phyloP scores from a whole-genome alignment of 2,888 invertebrate species.

The Catonia carolina region DNA sequence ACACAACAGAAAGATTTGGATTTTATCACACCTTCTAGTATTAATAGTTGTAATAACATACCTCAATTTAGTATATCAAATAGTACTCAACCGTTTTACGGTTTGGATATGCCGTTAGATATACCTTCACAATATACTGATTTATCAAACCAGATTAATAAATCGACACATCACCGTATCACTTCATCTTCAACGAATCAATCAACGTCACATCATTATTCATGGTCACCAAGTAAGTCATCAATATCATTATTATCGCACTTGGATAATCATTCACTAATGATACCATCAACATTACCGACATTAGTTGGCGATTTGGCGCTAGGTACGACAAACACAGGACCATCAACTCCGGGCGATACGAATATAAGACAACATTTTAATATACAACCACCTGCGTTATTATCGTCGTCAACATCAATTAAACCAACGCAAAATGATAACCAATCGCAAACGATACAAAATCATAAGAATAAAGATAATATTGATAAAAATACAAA shows the following conservation, averaged over 20 bases:
- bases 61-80: constrained; percentile 13
- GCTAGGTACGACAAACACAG: constrained; percentile 40
- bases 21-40: constrained; percentile 13
- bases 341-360: constrained; percentile 26
- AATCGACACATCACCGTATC: background rate
- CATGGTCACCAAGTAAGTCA: constrained; percentile 36
- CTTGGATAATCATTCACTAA: constrained; percentile 38
- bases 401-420: background rate
- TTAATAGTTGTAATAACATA: constrained; percentile 17
- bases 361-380: no score
- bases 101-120: background rate
- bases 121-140: background rate
- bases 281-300: constrained; percentile 50
- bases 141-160: background rate
- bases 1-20: constrained; percentile 22
- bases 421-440: no score
- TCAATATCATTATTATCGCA: constrained; percentile 31
- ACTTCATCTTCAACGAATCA: background rate
- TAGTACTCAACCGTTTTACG: constrained; percentile 20
- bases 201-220: constrained; percentile 23
- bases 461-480: no score
- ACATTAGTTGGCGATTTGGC: constrained; percentile 57
- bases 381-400: background rate
- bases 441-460: no score
- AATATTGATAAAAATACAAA: constrained; percentile 1